Evolutionary conservation across 2,888 invertebrate species (phyloP), one percentile per base, ranked within the genome.

Genomic region (Lottia gigantea): DNA sequence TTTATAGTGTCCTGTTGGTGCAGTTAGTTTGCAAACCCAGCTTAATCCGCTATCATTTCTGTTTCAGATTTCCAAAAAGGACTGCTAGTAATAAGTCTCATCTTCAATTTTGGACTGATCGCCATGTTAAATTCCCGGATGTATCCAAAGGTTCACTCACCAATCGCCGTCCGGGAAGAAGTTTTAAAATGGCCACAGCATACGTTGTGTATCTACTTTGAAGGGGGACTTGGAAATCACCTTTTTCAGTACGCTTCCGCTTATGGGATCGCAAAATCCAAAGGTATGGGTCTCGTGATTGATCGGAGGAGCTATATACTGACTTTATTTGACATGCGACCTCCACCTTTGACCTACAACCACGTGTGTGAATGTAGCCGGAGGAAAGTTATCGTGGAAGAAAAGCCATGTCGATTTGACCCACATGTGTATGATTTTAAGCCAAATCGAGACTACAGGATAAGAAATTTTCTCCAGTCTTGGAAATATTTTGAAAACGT

Each of bases 401-500:
- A 55, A 55, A 55, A 55, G 55, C 55, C 55, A 6, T 55, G 55
- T 23, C 11, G 23, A 19, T 55, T 55, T 55, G 55, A 55, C 55
- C 12, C 55, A 0, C 1, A 55, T 23, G 55, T 55, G 1, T 55
- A 55, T 23, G 19, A 55, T 55, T 55, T 55, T 23, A 23, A 19
- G 4, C 55, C 55, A 11, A 23, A 11, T 8, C 55, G 55, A 19
- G 55, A 55, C 23, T 55, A 55, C 23, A 19, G 55, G 14, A 55
- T 55, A 12, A 11, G 55, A 55, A 55, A 55, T 23, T 55, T 55
- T 23, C 55, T 55, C 2, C 55, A 55, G 55, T 55, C 55, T 2
- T 55, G 55, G 55, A 55, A 55, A 55, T 55, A 55, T 23, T 55
- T 55, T 14, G 55, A 55, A 55, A 55, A 55, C 55, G 14, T 19